Evolutionary conservation across 2,113 vertebrate species (phyloP), one percentile per base, ranked within the genome.

Genomic region (Otis tarda): DNA sequence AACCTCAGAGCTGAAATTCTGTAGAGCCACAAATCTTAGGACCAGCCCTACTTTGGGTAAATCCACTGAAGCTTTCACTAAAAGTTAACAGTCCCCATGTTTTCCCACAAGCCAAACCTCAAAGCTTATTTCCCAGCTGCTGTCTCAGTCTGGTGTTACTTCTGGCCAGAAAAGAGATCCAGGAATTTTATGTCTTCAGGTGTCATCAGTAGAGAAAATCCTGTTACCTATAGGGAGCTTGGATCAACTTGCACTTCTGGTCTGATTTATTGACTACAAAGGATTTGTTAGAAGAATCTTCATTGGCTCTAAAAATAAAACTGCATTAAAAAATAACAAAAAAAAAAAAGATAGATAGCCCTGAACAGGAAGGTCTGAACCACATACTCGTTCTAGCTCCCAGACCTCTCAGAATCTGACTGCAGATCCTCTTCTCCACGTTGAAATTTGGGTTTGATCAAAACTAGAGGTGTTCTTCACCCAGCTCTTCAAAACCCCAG

Each of bases 131-230:
- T 7, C 50, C 63, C 85, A 85, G 78, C 50, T 94, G 82, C 78
- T 86, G 28, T 85, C 78, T 93, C 85, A 75, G 68, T 80, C 82
- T 90, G 90, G 35, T 81, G 39, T 60, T 84, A 43, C 57, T 91
- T 86, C 83, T 79, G 80, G 35, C 57, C 60, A 89, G 65, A 87
- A 94, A 88, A 82, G 24, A 93, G n/a, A 89, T 82, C 33, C 73
- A 95, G 39, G 90, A 93, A 75, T 68, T 6, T 33, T 83, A 25
- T 8, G 4, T 83, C 52, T 64, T 82, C 55, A 47, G 30, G 39
- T 86, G 49, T 43, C 24, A 63, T 50, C 61, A 74, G 11, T 45
- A 60, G 68, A 78, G 33, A 90, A 78, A 68, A 78, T 43, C 14
- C 28, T 75, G 17, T 83, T 71, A 53, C 39, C 61, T 81, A 5